Evolutionary conservation across 2,797 vertebrate genomes (phyloP).

Genomic region (Limnodromus scolopaceus): DNA sequence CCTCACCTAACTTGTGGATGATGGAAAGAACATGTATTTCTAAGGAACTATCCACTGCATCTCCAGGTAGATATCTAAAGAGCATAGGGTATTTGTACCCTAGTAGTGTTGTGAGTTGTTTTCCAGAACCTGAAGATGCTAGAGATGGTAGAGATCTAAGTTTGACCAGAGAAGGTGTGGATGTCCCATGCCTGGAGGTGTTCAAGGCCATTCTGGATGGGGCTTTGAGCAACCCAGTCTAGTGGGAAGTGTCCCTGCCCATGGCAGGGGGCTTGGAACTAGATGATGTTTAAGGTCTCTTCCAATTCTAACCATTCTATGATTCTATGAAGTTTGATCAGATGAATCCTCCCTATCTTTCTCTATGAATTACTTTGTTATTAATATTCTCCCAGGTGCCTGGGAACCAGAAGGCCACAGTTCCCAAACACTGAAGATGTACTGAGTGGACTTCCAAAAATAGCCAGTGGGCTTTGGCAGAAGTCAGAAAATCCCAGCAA

Average conservation of each 20-base stretch:
- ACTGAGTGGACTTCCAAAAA: background rate
- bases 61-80: background rate
- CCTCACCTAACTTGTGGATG: background rate
- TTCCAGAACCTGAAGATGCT: background rate
- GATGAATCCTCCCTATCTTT: background rate
- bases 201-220: background rate
- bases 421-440: background rate
- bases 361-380: background rate
- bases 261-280: background rate
- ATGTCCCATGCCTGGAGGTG: background rate
- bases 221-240: background rate
- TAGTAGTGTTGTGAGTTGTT: background rate
- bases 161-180: background rate
- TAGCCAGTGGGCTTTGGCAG: background rate
- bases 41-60: background rate
- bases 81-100: background rate
- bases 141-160: background rate
- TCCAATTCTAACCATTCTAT: background rate
- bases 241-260: background rate
- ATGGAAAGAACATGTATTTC: background rate
- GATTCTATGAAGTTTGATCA: background rate
- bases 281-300: background rate
- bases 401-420: background rate
- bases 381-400: background rate
- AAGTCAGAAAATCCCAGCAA: background rate